These are phyloP conservation scores for Phrynocephalus versicolor DNA, from an alignment of 2,113 vertebrate species.

Conservation along the genomic window DNA sequence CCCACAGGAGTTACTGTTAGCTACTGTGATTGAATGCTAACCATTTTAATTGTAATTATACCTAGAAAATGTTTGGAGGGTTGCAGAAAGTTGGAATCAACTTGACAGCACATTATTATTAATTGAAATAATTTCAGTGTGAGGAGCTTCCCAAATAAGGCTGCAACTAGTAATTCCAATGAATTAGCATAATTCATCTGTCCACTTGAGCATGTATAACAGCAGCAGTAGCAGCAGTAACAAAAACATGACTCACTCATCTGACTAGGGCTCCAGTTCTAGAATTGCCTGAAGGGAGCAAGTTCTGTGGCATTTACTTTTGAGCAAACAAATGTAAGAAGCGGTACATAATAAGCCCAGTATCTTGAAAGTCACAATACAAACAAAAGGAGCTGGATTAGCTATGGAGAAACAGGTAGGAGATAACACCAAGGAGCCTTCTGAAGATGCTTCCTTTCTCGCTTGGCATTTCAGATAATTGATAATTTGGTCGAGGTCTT, in stretches of 20 bases:
- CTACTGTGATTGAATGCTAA: neutral
- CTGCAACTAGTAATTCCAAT: neutral
- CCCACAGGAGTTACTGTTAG: neutral
- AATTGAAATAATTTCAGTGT: neutral
- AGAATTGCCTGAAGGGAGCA: neutral
- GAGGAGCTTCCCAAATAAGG: neutral
- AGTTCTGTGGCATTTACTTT: neutral
- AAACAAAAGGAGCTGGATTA: neutral
- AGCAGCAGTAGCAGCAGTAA: neutral
- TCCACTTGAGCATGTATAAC: neutral
- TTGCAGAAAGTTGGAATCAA: no score
- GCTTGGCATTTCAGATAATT: neutral
- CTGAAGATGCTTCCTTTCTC: neutral
- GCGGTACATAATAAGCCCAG: neutral
- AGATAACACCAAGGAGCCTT: fast-evolving
- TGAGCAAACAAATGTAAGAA: neutral
- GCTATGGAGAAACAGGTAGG: neutral
- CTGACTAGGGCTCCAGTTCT: neutral
- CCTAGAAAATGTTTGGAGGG: neutral
- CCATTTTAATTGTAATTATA: neutral
- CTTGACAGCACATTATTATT: no score
- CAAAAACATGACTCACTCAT: neutral
- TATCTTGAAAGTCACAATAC: fast-evolving
- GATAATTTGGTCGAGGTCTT: neutral
- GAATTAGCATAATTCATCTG: neutral